Conservation (phyloP, 2,797 vertebrate genomes). For the Acrocephalus scirpaceus region DNA sequence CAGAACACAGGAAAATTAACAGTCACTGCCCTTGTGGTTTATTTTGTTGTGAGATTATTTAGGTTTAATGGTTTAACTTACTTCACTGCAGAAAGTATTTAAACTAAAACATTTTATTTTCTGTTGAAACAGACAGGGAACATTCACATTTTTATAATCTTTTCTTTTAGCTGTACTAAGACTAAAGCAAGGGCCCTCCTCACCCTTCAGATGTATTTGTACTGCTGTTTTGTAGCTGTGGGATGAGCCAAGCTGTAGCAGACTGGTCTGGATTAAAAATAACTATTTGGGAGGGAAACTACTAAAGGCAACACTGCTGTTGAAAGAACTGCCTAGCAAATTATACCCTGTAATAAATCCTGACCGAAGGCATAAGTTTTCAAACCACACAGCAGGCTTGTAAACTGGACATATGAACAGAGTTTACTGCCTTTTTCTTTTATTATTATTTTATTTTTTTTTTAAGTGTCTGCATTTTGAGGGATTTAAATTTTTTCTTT, state of each 20-base stretch:
- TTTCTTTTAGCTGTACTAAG: not conserved
- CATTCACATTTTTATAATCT: not conserved
- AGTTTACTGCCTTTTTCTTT: not conserved
- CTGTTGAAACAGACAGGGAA: not conserved
- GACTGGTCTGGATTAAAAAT: constrained; percentile 20
- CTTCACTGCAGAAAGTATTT: not conserved
- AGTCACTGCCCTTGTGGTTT: not conserved
- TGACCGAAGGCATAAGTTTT: not conserved
- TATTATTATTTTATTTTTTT: not conserved
- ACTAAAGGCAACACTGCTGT: not conserved
- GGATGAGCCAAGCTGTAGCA: not conserved
- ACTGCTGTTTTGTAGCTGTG: not conserved
- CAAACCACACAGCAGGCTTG: not conserved
- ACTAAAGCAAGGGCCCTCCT: not conserved
- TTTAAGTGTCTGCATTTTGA: not conserved
- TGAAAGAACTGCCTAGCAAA: constrained; percentile 10
- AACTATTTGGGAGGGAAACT: not conserved
- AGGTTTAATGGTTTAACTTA: not conserved
- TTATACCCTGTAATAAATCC: not conserved
- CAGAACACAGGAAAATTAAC: not conserved
- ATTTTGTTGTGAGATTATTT: not conserved
- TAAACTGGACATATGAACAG: not conserved
- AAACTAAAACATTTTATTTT: not conserved
- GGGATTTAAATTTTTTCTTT: not conserved
- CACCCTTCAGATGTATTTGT: not conserved